These are phyloP conservation scores for Mimumesa dahlbomi DNA, from an alignment of 2,888 invertebrate genomes.

Conservation along the genomic window DNA sequence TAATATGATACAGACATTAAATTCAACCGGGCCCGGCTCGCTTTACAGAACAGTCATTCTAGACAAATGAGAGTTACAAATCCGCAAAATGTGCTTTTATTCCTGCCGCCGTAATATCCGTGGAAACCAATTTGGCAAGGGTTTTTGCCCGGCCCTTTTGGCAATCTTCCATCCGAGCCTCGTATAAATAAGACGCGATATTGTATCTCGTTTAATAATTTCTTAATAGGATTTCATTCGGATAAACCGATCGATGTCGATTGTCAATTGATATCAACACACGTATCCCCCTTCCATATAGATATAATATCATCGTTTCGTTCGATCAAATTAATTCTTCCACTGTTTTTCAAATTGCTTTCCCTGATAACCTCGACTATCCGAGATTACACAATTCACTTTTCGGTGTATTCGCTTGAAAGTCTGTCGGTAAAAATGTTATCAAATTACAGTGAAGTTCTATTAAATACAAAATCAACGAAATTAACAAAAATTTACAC, in stretches of 20 bases:
- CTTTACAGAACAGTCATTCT: constrained; percentile 7
- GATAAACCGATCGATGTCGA: constrained; percentile 32
- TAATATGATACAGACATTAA: constrained; percentile 4
- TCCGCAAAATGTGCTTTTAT: constrained; percentile 68
- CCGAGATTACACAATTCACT: too few species aligned
- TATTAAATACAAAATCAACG: neutral
- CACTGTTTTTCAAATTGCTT: too few species aligned
- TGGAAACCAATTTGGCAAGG: constrained; percentile 70
- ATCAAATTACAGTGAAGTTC: too few species aligned
- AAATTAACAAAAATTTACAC: too few species aligned
- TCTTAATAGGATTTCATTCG: constrained; percentile 49
- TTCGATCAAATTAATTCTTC: too few species aligned
- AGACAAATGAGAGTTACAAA: constrained; percentile 53
- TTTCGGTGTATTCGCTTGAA: too few species aligned
- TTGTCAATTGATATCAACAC: too few species aligned
- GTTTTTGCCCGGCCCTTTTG: constrained; percentile 55
- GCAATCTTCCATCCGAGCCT: constrained; percentile 65
- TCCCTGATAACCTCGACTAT: too few species aligned
- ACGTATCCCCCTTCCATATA: too few species aligned
- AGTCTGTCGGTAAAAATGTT: too few species aligned
- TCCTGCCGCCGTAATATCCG: constrained; percentile 61
- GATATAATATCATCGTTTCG: too few species aligned
- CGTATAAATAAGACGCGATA: constrained; percentile 53
- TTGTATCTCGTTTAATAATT: constrained; percentile 54
- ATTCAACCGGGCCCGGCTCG: constrained; percentile 5